Evolutionary conservation across 64 coral and sea anemone genomes (phyloP).

Genomic region (Orbicella faveolata): DNA sequence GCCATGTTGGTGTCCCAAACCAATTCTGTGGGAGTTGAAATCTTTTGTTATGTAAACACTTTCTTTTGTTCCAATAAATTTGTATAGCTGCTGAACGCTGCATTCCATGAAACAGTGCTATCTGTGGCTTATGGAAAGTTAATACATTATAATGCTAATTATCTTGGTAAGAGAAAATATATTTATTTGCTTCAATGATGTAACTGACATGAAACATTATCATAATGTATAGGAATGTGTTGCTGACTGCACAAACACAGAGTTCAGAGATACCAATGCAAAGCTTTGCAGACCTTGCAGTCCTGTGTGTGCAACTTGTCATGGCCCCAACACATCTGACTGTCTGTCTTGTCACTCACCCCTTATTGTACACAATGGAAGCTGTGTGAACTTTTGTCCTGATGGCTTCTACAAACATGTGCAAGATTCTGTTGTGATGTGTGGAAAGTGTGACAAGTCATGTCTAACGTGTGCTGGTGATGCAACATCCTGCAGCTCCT

Average conservation of each 20-base stretch:
- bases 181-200: too few relatives aligned
- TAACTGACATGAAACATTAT: background rate
- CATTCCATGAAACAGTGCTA: too few relatives aligned
- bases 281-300: conserved; percentile 78
- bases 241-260: conserved; percentile 55
- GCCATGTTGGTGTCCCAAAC: too few relatives aligned
- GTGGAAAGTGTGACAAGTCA: conserved; percentile 62
- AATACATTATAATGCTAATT: too few relatives aligned
- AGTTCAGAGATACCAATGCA: conserved; percentile 39
- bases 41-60: too few relatives aligned
- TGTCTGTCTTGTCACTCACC: conserved; percentile 81
- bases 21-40: too few relatives aligned
- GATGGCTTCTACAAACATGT: conserved; percentile 58
- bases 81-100: too few relatives aligned
- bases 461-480: conserved; percentile 71
- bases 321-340: conserved; percentile 55
- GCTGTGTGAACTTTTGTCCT: conserved; percentile 69
- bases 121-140: too few relatives aligned
- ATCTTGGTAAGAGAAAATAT: too few relatives aligned
- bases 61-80: too few relatives aligned
- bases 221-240: conserved; percentile 71
- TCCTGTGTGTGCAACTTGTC: conserved; percentile 66
- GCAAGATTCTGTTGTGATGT: conserved; percentile 19
- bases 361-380: conserved; percentile 59
- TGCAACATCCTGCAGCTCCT: conserved; percentile 74